Conservation (phyloP, 2,797 vertebrate genomes). For the Sebastes iracundus region DNA sequence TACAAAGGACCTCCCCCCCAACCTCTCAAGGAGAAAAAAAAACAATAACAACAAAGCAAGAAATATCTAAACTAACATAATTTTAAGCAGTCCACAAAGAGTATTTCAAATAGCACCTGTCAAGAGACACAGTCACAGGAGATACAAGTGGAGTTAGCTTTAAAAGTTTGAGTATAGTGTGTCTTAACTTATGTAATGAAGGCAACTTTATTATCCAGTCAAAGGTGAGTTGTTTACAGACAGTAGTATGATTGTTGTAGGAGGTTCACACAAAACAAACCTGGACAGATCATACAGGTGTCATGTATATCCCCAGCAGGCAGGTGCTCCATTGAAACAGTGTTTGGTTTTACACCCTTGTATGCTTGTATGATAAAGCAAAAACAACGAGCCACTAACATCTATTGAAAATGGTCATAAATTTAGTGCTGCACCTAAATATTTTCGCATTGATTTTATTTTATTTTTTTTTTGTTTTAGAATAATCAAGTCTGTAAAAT, state of each 20-base stretch:
- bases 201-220: background rate
- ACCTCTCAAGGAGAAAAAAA: no score
- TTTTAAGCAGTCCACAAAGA: no score
- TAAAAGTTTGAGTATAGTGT: background rate
- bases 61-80: no score
- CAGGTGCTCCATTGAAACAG: background rate
- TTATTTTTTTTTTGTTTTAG: accelerated
- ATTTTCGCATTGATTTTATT: background rate
- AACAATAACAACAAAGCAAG: no score
- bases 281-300: background rate
- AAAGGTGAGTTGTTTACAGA: background rate
- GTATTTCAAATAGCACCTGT: background rate
- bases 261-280: no score
- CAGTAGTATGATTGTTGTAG: background rate
- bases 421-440: background rate
- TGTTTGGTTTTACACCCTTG: background rate
- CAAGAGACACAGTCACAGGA: background rate
- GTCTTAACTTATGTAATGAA: background rate
- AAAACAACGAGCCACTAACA: background rate
- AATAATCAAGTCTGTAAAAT: background rate
- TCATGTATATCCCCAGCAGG: background rate
- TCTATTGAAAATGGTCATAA: background rate
- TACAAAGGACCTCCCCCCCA: no score
- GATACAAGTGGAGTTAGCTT: background rate
- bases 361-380: background rate